Percentiles rank a stretch among this genome's conserved stretches.
These are phyloP conservation scores for Eucriotettix oculatus DNA, from an alignment of 2,888 invertebrate species.

Conservation along the genomic window DNA sequence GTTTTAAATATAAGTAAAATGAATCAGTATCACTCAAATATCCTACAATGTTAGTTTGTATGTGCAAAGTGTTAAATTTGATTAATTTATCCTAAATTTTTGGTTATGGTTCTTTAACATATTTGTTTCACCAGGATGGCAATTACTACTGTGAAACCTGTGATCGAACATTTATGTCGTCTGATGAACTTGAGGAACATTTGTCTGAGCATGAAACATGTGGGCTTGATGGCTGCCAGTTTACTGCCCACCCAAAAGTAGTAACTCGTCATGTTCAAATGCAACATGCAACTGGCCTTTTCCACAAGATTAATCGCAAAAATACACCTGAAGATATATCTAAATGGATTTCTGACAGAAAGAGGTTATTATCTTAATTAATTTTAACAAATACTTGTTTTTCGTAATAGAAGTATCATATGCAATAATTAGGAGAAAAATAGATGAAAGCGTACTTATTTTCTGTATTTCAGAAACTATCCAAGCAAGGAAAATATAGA, in stretches of 20 bases:
- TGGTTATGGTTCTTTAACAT: background rate
- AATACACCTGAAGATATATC: slow-evolving; percentile 66
- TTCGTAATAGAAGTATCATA: background rate
- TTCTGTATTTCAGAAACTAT: slow-evolving; percentile 34
- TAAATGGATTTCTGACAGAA: slow-evolving; percentile 71
- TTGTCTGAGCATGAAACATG: slow-evolving; percentile 60
- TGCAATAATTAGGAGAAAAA: background rate
- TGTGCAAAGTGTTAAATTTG: too few relatives aligned
- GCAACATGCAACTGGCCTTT: slow-evolving; percentile 73
- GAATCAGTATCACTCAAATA: too few relatives aligned
- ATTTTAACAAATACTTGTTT: background rate
- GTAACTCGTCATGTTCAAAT: slow-evolving; percentile 65
- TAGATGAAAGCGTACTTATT: background rate
- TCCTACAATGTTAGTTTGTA: too few relatives aligned
- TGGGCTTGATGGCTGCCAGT: slow-evolving; percentile 63
- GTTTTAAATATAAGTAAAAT: too few relatives aligned
- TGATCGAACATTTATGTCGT: slow-evolving; percentile 50
- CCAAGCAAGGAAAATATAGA: slow-evolving; percentile 55
- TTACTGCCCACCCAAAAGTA: slow-evolving; percentile 60
- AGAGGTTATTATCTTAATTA: slow-evolving; percentile 27
- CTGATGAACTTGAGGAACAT: slow-evolving; percentile 45
- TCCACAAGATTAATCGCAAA: slow-evolving; percentile 54
- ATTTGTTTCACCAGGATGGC: slow-evolving; percentile 3
- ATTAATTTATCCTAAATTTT: background rate
- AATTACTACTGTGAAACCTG: slow-evolving; percentile 61